These are phyloP conservation scores for Caenorhabditis inopinata DNA, from an alignment of 1,140 invertebrate genomes.

Conservation along the genomic window DNA sequence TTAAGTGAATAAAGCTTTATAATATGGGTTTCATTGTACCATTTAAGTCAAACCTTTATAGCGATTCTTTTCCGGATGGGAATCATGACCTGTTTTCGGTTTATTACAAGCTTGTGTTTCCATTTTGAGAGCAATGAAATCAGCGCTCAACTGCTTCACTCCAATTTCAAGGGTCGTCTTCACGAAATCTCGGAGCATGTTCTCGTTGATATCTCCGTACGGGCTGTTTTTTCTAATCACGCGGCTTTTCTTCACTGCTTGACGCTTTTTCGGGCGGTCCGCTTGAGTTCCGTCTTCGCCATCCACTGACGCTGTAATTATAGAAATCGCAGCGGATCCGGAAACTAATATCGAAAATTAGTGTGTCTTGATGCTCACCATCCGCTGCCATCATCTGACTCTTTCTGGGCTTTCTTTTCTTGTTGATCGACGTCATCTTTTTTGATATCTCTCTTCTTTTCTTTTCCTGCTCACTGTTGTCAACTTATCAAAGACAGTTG, in stretches of 20 bases:
- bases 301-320: background rate
- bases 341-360: background rate
- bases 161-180: background rate
- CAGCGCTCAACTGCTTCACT: background rate
- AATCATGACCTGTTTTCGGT: constrained; percentile 10
- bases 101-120: background rate
- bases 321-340: too few relatives aligned
- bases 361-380: too few relatives aligned
- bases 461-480: constrained; percentile 12
- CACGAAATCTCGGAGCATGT: background rate
- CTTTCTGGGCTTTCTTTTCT: constrained; percentile 1
- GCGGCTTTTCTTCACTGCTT: background rate
- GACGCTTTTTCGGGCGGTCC: background rate
- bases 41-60: too few relatives aligned
- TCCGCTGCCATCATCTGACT: too few relatives aligned
- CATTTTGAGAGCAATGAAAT: background rate
- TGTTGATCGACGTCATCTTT: constrained; percentile 17
- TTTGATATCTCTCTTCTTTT: background rate
- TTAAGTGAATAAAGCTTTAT: too few relatives aligned
- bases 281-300: constrained; percentile 20
- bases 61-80: constrained; percentile 48
- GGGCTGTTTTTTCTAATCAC: background rate
- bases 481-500: background rate
- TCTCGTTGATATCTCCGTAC: background rate
- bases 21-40: too few relatives aligned